A percentile compares a stretch with the other conserved stretches of the same genome.
These are phyloP conservation scores for Octomys mimax DNA, from an alignment of 2,797 vertebrate species.

Conservation along the genomic window DNA sequence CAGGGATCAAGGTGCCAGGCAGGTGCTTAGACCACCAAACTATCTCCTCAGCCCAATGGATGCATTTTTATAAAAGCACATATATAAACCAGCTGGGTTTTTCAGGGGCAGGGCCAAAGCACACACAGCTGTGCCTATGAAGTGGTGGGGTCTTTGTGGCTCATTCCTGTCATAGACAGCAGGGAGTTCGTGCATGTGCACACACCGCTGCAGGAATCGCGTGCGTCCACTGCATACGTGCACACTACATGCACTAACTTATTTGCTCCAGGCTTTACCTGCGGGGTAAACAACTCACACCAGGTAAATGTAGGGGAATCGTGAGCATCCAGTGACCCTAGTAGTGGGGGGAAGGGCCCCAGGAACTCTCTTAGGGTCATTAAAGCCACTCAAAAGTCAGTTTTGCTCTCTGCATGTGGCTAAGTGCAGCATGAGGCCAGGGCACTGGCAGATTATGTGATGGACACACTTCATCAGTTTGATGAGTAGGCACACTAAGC, in stretches of 20 bases:
- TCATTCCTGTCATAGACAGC: neutral
- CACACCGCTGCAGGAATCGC: too few relatives aligned
- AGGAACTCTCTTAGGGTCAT: neutral
- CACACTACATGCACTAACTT: too few relatives aligned
- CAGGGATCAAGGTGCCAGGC: too few relatives aligned
- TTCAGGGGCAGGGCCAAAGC: neutral
- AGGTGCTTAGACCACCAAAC: too few relatives aligned
- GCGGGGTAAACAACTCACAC: neutral
- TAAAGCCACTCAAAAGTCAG: neutral
- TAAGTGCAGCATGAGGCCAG: neutral
- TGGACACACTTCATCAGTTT: too few relatives aligned
- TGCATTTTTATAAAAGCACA: neutral
- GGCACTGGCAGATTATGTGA: too few relatives aligned
- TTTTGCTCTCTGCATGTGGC: conserved; percentile 42
- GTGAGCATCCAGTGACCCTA: neutral
- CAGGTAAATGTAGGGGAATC: too few relatives aligned
- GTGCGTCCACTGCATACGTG: neutral
- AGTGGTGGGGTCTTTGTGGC: neutral
- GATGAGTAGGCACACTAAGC: neutral
- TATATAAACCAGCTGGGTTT: neutral
- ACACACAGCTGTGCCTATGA: rapidly evolving
- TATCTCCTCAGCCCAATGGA: too few relatives aligned
- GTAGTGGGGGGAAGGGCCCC: neutral
- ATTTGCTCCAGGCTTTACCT: neutral
- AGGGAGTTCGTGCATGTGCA: rapidly evolving